Base-by-base conservation (phyloP, 2,113 vertebrate species). In the Spea multiplicata region DNA sequence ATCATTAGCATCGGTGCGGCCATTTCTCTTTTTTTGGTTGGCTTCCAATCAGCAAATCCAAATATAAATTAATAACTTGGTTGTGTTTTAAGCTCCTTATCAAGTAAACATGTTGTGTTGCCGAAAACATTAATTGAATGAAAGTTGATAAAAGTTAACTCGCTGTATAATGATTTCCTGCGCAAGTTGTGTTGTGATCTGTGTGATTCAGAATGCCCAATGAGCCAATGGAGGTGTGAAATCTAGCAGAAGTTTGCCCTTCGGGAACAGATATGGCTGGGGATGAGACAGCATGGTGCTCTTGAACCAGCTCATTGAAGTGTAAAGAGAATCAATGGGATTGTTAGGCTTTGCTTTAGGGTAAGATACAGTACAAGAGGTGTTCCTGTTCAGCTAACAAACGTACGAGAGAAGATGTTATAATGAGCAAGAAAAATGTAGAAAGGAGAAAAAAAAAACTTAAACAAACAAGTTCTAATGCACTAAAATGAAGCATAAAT, bases 11-110 rank as follows among this genome's bases (percentile, higher is more conserved):
- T 52, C 6, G 9, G 50, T 52, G 50, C 50, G 9, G 50, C 50
- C 50, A 52, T 59, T 30, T 30, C 30, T 30, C 8, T 59, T 59
- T 59, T n/a, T 59, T 13, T 59, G 91, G 90, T 89, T 90, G 91
- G 90, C 90, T 90, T 82, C 83, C 75, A 69, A 85, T 85, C 81
- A 86, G 87, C 85, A 85, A 73, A 83, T 0, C 55, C 10, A 59
- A 13, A 59, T 59, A 16, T 9, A 13, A 7, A 70, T 6, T 69
- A 70, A 49, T 55, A 49, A 9, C 53, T 5, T 70, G 9, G 55
- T 13, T 13, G 45, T 14, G 12, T 47, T 46, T 68, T 68, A 4
- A 46, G n/a, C 47, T 47, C 44, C 66, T 68, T 68, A 30, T 68
- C 10, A 44, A 10, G 3, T 12, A n/a, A 49, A 70, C 47, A 49